Percentiles rank a stretch among this genome's conserved stretches.
Conservation (phyloP, 1,140 invertebrate species). For the Atta cephalotes region DNA sequence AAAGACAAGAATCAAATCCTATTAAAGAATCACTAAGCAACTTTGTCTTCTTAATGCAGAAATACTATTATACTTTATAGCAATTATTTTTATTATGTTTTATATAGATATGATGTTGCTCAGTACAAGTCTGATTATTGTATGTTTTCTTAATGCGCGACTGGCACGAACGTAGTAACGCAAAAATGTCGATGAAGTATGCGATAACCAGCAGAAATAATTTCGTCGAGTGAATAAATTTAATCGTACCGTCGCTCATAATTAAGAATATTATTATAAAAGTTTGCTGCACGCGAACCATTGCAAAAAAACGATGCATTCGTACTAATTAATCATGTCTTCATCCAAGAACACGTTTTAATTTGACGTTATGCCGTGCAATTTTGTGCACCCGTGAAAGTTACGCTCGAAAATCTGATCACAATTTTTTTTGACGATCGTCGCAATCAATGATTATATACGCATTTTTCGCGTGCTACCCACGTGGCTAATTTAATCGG, state of each 20-base stretch:
- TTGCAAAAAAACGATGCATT: slow-evolving; percentile 16
- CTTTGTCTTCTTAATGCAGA: too few species aligned
- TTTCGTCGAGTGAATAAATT: slow-evolving; percentile 67
- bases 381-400: slow-evolving; percentile 6
- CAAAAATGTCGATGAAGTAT: slow-evolving; percentile 69
- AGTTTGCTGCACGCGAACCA: slow-evolving; percentile 10
- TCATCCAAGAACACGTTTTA: slow-evolving; percentile 31
- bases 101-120: slow-evolving; percentile 62
- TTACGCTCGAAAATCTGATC: slow-evolving; percentile 10
- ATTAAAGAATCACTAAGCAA: too few species aligned
- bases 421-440: background rate
- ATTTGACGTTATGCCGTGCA: slow-evolving; percentile 37
- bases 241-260: slow-evolving; percentile 64
- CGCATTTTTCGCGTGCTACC: background rate
- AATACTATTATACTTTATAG: background rate
- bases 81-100: slow-evolving; percentile 20
- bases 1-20: too few species aligned
- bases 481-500: slow-evolving; percentile 16
- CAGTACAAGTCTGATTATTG: slow-evolving; percentile 63
- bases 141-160: slow-evolving; percentile 70
- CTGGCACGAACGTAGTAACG: slow-evolving; percentile 60
- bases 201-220: slow-evolving; percentile 65
- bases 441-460: background rate
- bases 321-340: slow-evolving; percentile 49
- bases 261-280: slow-evolving; percentile 71